These are phyloP conservation scores for Andricus grossulariae DNA, from an alignment of 1,140 invertebrate genomes.

Conservation along the genomic window DNA sequence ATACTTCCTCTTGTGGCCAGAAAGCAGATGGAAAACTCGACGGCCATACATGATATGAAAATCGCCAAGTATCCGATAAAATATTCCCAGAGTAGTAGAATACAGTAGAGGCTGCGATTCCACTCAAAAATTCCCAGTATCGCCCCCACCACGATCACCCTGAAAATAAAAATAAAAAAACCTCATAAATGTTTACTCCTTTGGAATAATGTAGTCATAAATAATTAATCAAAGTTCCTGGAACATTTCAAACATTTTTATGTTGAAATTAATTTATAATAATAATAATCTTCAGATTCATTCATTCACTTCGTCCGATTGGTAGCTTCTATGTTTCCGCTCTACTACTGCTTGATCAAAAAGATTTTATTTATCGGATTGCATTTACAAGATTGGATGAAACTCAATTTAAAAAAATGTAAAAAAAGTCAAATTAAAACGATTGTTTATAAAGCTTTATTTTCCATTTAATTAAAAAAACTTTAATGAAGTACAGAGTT, in stretches of 20 bases:
- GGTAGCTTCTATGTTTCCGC: no score
- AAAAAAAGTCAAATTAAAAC: no score
- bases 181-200: slow-evolving; percentile 10
- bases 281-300: no score
- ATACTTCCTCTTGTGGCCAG: slow-evolving; percentile 90
- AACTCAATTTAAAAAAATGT: no score
- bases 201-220: neutral
- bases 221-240: neutral
- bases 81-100: slow-evolving; percentile 81
- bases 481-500: no score
- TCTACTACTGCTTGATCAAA: no score
- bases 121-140: slow-evolving; percentile 80
- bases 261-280: neutral
- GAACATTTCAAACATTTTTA: neutral
- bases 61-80: slow-evolving; percentile 85
- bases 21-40: slow-evolving; percentile 85
- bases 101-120: slow-evolving; percentile 78
- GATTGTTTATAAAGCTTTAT: no score
- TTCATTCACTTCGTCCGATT: no score
- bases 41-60: slow-evolving; percentile 80
- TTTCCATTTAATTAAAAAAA: no score
- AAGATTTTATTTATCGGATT: no score
- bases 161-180: slow-evolving; percentile 68
- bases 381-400: no score
- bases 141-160: slow-evolving; percentile 78